Percentiles rank a stretch among this genome's conserved stretches.
These are phyloP conservation scores for Phalera bucephala DNA, from an alignment of 2,888 invertebrate species.

Conservation along the genomic window DNA sequence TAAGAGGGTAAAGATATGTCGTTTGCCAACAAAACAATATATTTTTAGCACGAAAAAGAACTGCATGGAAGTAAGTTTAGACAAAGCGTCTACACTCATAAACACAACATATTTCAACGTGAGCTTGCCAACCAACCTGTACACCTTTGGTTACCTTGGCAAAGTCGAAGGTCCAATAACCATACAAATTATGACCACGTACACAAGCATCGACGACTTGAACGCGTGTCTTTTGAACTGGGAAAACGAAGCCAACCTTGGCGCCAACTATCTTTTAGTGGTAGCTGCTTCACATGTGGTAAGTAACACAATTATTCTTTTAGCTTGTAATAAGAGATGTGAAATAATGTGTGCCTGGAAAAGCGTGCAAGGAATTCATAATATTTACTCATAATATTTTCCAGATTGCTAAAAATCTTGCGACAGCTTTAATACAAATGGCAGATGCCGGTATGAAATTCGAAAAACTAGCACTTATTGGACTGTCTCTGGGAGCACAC, in stretches of 20 bases:
- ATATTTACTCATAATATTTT: too few relatives aligned
- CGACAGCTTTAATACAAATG: slow-evolving; percentile 32
- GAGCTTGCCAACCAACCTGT: slow-evolving; percentile 4
- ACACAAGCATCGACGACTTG: neutral
- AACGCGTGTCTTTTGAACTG: neutral
- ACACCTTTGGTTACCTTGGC: slow-evolving; percentile 10
- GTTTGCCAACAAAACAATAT: too few relatives aligned
- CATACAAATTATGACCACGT: neutral
- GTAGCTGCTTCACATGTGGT: neutral
- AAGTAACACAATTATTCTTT: too few relatives aligned
- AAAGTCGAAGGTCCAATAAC: neutral
- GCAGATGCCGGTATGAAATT: slow-evolving; percentile 18
- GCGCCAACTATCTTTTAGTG: neutral
- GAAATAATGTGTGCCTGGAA: too few relatives aligned
- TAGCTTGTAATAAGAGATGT: too few relatives aligned
- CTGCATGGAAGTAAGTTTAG: neutral
- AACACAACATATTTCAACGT: neutral
- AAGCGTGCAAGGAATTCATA: too few relatives aligned
- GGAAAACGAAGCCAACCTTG: neutral
- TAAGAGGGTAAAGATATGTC: too few relatives aligned
- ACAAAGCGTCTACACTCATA: slow-evolving; percentile 1
- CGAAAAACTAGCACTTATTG: slow-evolving; percentile 40
- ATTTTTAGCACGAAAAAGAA: too few relatives aligned
- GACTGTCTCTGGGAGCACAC: slow-evolving; percentile 59
- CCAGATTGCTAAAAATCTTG: slow-evolving; percentile 40